phyloP scores from a whole-genome alignment of 2,797 vertebrate species.

The Benthosema pterotum region DNA sequence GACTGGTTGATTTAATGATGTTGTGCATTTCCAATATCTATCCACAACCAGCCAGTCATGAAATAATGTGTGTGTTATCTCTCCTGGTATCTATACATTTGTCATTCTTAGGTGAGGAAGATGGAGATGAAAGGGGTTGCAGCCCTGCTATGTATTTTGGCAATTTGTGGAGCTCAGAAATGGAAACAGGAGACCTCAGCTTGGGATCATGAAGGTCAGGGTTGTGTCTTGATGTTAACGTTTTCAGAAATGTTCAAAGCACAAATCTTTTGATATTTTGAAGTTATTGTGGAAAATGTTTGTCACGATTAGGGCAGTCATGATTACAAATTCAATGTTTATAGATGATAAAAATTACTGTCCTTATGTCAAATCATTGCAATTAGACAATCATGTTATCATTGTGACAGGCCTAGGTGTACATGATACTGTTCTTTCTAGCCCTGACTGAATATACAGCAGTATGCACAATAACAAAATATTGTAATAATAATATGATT shows the following conservation, averaged over 20 bases:
- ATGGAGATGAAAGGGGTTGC: constrained; percentile 55
- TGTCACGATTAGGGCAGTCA: neutral
- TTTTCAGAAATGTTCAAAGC: neutral
- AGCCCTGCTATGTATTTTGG: constrained; percentile 69
- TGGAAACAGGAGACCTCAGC: constrained; percentile 63
- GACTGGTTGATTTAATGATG: too few species aligned
- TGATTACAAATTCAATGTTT: too few species aligned
- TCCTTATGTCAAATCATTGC: too few species aligned
- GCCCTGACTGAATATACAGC: neutral
- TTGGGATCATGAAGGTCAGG: constrained; percentile 68
- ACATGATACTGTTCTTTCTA: neutral
- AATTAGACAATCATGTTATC: too few species aligned
- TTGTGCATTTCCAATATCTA: too few species aligned
- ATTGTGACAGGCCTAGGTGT: too few species aligned
- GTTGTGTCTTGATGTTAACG: constrained; percentile 10
- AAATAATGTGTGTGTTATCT: constrained; percentile 2
- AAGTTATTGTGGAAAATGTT: neutral
- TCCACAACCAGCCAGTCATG: too few species aligned
- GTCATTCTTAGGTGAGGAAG: constrained; percentile 33
- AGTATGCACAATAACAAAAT: too few species aligned
- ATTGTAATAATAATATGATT: too few species aligned
- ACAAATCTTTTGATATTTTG: neutral
- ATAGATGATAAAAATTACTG: too few species aligned
- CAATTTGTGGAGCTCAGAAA: constrained; percentile 66
- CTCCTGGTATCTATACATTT: constrained; percentile 15